Base-by-base conservation (phyloP, 2,113 vertebrate species). In the Haplochromis vanheusdeni region DNA sequence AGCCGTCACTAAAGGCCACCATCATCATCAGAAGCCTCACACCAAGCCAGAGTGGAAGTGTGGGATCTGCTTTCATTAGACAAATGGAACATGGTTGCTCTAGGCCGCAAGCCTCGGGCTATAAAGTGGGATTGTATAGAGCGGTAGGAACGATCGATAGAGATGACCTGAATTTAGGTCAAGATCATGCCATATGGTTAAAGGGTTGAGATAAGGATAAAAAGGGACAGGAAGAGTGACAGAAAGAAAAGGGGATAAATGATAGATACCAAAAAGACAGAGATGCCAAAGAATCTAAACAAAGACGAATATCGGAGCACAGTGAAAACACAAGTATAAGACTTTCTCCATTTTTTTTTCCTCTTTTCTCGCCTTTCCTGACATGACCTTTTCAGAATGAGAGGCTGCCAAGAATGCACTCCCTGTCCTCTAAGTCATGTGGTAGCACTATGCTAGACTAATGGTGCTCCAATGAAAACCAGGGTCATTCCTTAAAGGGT, bases 41-140 rank as follows among this genome's bases (percentile, higher is more conserved):
- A 94, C 84, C 81, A 47, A 91, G 92, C 90, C 85, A 65, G 79
- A 73, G 87, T 90, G 62, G 90, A 93, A 90, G 94, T 90, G 91
- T 91, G 87, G 84, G 86, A 52, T 80, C 89, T 89, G 79, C 89
- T 91, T 95, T 95, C 94, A 95, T 95, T 95, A 96, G 93, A 94
- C 92, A 95, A 95, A 95, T 95, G 94, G 95, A 94, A 90, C 83
- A 47, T 56, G 85, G 93, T 84, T 60, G 33, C 87, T 81, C 47
- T 49, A 33, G 89, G 85, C 54, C 86, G 77, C 56, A 21, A 80
- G 91, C 94, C 91, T 56, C 2, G 80, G 91, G 92, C 86, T 90
- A 83, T 82, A 87, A 89, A 88, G 79, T 21, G 49, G 62, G 81
- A 60, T 91, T 87, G 80, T 89, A 79, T 83, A 35, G 90, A 93